phyloP scores from a whole-genome alignment of 2,888 invertebrate species.

The Pocota personata region DNA sequence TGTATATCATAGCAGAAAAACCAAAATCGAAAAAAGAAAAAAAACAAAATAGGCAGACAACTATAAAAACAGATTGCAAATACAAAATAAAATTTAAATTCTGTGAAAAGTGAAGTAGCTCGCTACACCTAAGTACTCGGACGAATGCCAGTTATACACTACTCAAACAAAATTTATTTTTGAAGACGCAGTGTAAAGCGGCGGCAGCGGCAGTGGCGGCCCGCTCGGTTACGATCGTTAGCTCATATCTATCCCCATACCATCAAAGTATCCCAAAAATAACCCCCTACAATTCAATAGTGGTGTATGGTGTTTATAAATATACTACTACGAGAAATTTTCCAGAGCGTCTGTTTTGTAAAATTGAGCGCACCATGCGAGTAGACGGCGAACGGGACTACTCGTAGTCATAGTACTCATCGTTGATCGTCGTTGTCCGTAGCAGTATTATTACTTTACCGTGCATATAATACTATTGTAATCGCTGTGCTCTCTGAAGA shows the following conservation, averaged over 20 bases:
- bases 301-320: slow-evolving; percentile 68
- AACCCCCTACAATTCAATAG: slow-evolving; percentile 77
- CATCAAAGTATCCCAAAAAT: slow-evolving; percentile 78
- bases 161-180: slow-evolving; percentile 73
- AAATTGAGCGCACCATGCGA: slow-evolving; percentile 59
- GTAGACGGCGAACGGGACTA: slow-evolving; percentile 62
- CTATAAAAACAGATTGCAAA: slow-evolving; percentile 15
- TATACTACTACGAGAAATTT: slow-evolving; percentile 69
- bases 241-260: slow-evolving; percentile 75
- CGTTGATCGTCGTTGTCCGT: slow-evolving; percentile 33
- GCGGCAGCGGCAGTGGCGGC: slow-evolving; percentile 50
- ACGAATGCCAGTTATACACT: slow-evolving; percentile 75
- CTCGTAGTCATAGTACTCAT: slow-evolving; percentile 44
- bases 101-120: slow-evolving; percentile 62
- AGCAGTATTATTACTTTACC: slow-evolving; percentile 61
- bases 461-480: slow-evolving; percentile 63
- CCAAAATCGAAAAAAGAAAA: neutral
- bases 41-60: neutral
- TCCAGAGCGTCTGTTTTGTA: slow-evolving; percentile 64
- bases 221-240: slow-evolving; percentile 73
- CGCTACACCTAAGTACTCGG: slow-evolving; percentile 72
- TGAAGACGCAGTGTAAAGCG: slow-evolving; percentile 69
- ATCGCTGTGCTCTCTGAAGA: slow-evolving; percentile 54
- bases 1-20: slow-evolving; percentile 28
- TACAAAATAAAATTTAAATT: slow-evolving; percentile 6